Base-by-base conservation (phyloP, 2,888 invertebrate genomes). In the Branchipolynoe longqiensis region DNA sequence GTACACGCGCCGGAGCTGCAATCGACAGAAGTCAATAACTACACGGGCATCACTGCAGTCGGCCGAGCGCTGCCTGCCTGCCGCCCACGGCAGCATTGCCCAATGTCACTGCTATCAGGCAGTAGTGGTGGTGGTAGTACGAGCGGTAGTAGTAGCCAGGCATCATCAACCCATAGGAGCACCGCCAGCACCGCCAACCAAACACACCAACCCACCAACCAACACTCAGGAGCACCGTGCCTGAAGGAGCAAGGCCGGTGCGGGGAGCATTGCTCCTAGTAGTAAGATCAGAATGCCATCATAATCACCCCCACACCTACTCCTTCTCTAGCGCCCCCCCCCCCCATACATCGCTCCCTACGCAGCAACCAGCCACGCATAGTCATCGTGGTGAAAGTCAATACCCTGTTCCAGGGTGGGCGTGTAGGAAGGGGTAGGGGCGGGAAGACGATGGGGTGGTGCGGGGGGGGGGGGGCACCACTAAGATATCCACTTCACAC, bases 251-350 rank as follows among this genome's bases (percentile, higher is more conserved):
- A 2, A 25, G 25, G 62, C 28, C 2, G 28, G 62, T 25, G 62
- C 28, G 62, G 62, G 31, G 62, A 31, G 62, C 12, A 28, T 12
- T 14, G 62, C 22, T 38, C 12, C 36, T 69, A 69, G 69, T 69
- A 69, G 69, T 69, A 69, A 69, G 69, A 69, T 69, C 69, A 69
- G 69, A 69, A 69, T 38, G 69, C 69, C 69, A 69, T 69, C 69
- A 69, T 69, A 69, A 69, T 69, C 69, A 69, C n/a, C 69, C 69
- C 69, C n/a, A n/a, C n/a, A 18, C 69, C 69, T 31, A 38, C 69
- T 38, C 38, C n/a, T n/a, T n/a, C n/a, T n/a, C n/a, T n/a, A n/a
- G n/a, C n/a, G n/a, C n/a, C n/a, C n/a, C n/a, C n/a, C n/a, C n/a
- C n/a, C n/a, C n/a, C n/a, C n/a, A n/a, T n/a, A n/a, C n/a, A n/a